Base-by-base conservation (phyloP, 2,888 invertebrate species). In the Tipula vernalis region DNA sequence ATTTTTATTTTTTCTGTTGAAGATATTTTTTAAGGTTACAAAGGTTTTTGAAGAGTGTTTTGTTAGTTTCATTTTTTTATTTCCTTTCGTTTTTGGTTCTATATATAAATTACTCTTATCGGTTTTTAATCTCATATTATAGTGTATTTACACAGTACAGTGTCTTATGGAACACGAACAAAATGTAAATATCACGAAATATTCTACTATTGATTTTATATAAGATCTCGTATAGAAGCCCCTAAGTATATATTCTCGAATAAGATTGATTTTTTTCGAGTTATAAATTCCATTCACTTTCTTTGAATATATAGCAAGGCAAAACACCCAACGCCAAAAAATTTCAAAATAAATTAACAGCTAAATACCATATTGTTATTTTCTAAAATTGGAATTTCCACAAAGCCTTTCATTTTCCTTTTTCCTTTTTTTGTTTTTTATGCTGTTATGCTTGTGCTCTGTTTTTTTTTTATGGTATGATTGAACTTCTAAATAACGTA, bases 31-130 rank as follows among this genome's bases (percentile, higher is more conserved):
- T 71, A 71, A 71, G 71, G 71, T 71, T 71, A 71, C 71, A 71
- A 71, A 71, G 71, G 71, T 71, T 71, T 71, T 71, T 71, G 71
- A 71, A 71, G 71, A 71, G 71, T 71, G 71, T 71, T 71, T 71
- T 71, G 71, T 71, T 71, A 71, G 71, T 71, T 71, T 71, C 71
- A 71, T 71, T 71, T 71, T n/a, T 51, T 71, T 71, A 71, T 71
- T 71, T 71, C 71, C 71, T 71, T 71, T 71, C 28, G 71, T 71
- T 71, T 28, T 71, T 71, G 71, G 71, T 71, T 71, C 28, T 28
- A 71, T 71, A 71, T 71, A 71, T 71, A 71, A 71, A 71, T 71
- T 71, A 71, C 71, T 71, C 71, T 71, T 71, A 71, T 71, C 71
- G 71, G 71, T 71, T 71, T 71, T 71, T 71, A 71, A 71, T 71